Base-by-base conservation (phyloP, 2,113 vertebrate genomes). In the Cheirogaleus medius region DNA sequence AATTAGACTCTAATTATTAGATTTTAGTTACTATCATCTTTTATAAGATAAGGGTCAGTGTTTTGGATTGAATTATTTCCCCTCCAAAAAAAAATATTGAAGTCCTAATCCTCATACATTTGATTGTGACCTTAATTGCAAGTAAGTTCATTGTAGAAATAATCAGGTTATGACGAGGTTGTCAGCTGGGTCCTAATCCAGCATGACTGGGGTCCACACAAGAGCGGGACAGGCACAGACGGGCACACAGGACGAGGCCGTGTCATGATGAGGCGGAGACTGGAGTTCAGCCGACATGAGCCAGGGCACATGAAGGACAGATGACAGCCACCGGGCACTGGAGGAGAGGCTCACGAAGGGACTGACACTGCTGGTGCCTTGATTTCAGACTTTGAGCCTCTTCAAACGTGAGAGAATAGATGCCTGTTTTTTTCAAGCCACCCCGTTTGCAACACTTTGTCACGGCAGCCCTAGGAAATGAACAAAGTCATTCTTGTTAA, bases 341-440 rank as follows among this genome's bases (percentile, higher is more conserved):
- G 6, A 13, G 32, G 29, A 29, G 29, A 21, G 9, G 2, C 1
- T 1, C 34, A 5, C 15, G 39, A 42, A 77, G 7, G n/a, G 18
- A 29, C 12, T 21, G 27, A 14, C 9, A 3, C 4, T 25, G 0
- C 27, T 21, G 1, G 7, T 1, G 8, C 37, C n/a, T 74, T 54
- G 20, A 32, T 66, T 39, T n/a, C 47, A 83, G 14, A 25, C 34
- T 78, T 44, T n/a, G 27, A 90, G 49, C 32, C 32, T 68, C 29
- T 12, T 47, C 52, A 63, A 32, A 87, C 44, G 17, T 58, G 73
- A 86, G 18, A 37, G 13, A 80, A 49, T 66, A 56, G 12, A 21
- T 23, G 74, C 49, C 17, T 49, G 14, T 34, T 29, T 58, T 27
- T n/a, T 60, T 87, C 18, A 32, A 69, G 49, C 25, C 21, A 21